Evolutionary conservation across 2,888 invertebrate genomes (phyloP), one percentile per base, ranked within the genome.

Genomic region (Hypomecis atomaria): DNA sequence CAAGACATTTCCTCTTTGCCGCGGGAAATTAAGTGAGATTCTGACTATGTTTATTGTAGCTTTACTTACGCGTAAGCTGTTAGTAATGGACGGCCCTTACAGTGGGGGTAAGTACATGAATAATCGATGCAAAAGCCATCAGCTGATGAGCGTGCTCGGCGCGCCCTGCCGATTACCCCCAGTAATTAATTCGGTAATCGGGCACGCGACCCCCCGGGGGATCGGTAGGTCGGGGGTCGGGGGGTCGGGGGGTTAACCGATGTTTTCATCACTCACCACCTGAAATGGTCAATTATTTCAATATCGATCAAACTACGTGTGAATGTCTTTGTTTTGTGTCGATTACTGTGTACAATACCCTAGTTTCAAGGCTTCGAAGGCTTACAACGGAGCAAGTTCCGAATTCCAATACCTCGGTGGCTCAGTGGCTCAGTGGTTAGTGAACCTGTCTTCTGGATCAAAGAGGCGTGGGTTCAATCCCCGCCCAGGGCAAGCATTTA

Each of bases 91-190:
- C 23, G 23, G 23, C 23, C 23, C 23, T 23, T 23, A 23, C 10
- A 40, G 3, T 7, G n/a, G 23, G 4, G 33, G 40, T 52, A 42
- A 37, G 56, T 57, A 52, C 47, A 33, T 59, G 49, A 59, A 64
- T 69, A 69, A 69, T 69, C 64, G 69, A 62, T 62, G 62, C 33
- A 50, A 36, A 59, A 62, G 59, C 66, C 59, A 69, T 69, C 62
- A 66, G 56, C 40, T 42, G 66, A 64, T 62, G 66, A 64, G 61
- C 58, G 47, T 43, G 58, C 43, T 52, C 40, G 64, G 37, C 69
- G 59, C 66, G 49, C 69, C 69, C 50, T 23, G n/a, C 38, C 56
- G 58, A 64, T 69, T 61, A 61, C 49, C 60, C 57, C 43, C 10
- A n/a, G 56, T 65, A 65, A 65, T 65, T 61, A 60, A 61, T 61